Conservation (phyloP, 1,140 invertebrate species). For the Drosophila littoralis region DNA sequence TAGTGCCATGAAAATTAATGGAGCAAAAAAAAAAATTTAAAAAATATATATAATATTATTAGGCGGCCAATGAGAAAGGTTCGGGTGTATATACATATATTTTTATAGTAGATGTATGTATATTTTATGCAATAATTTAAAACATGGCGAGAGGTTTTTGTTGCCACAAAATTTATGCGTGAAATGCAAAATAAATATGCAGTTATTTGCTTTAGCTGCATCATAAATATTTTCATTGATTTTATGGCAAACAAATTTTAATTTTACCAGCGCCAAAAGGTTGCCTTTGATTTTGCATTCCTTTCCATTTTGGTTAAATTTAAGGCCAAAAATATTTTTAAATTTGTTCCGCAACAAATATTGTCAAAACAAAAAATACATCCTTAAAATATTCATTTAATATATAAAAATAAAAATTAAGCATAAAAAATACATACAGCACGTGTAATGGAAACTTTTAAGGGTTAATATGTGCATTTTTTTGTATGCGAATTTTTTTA, state of each 20-base stretch:
- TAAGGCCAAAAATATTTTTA: slow-evolving; percentile 14
- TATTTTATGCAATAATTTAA: slow-evolving; percentile 42
- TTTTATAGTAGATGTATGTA: slow-evolving; percentile 10
- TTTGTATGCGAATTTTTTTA: background rate
- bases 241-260: slow-evolving; percentile 60
- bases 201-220: slow-evolving; percentile 47
- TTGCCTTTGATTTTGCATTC: background rate
- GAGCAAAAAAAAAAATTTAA: slow-evolving; percentile 14
- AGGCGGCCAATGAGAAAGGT: background rate
- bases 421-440: background rate
- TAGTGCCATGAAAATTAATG: slow-evolving; percentile 36
- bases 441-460: background rate
- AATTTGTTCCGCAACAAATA: slow-evolving; percentile 4
- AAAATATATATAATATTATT: slow-evolving; percentile 28
- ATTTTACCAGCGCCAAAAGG: slow-evolving; percentile 36
- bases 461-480: background rate
- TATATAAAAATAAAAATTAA: background rate
- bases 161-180: slow-evolving; percentile 55
- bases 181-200: slow-evolving; percentile 56
- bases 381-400: slow-evolving; percentile 1
- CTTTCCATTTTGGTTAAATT: background rate
- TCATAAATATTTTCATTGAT: slow-evolving; percentile 70
- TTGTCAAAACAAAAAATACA: background rate
- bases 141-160: slow-evolving; percentile 14
- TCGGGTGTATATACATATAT: background rate